These are phyloP conservation scores for Chelonia mydas DNA, from an alignment of 2,797 vertebrate species.

Conservation along the genomic window DNA sequence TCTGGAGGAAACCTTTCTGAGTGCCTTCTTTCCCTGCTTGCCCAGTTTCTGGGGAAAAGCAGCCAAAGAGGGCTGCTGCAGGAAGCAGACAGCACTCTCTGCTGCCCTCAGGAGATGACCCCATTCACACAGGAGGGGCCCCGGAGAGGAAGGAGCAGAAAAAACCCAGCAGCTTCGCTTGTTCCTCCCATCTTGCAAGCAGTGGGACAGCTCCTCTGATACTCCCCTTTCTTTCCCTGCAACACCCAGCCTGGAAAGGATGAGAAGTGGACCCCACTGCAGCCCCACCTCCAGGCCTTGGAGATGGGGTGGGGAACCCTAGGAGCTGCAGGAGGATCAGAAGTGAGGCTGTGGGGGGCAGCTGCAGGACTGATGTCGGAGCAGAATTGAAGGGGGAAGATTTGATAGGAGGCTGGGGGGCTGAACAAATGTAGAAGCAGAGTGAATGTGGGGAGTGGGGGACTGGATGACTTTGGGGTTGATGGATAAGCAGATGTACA, in stretches of 20 bases:
- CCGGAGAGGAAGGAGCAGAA: not conserved
- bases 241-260: not conserved
- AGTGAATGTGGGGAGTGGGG: too few relatives aligned
- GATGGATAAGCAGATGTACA: too few relatives aligned
- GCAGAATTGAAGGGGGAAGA: not conserved
- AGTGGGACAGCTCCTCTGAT: not conserved
- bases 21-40: not conserved
- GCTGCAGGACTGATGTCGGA: not conserved
- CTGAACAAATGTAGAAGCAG: not conserved
- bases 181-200: not conserved
- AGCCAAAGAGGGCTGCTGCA: not conserved
- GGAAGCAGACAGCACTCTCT: not conserved
- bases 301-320: not conserved
- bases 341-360: not conserved
- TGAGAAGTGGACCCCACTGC: not conserved
- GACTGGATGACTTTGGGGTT: not conserved
- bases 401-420: not conserved
- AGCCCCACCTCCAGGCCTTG: not conserved
- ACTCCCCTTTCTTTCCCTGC: not conserved
- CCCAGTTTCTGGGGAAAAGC: not conserved
- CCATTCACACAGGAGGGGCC: not conserved
- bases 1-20: not conserved
- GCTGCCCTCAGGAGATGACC: not conserved
- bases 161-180: not conserved
- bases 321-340: not conserved